Base-by-base conservation (phyloP, 2,888 invertebrate genomes). In the Isoperla grammatica region DNA sequence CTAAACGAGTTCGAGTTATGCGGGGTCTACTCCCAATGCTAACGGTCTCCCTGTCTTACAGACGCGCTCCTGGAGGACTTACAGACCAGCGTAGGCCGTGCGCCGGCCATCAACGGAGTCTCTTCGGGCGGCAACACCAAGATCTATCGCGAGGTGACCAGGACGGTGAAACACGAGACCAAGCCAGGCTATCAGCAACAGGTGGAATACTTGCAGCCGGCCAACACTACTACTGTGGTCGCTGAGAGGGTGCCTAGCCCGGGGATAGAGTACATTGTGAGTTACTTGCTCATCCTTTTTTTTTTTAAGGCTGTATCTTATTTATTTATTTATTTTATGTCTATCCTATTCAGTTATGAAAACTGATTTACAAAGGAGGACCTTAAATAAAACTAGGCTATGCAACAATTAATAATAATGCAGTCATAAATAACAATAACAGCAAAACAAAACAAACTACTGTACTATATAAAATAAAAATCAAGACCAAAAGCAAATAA, bases 1-100 rank as follows among this genome's bases (percentile, higher is more conserved):
- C n/a, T n/a, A n/a, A n/a, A n/a, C n/a, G n/a, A n/a, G n/a, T n/a
- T n/a, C n/a, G n/a, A n/a, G n/a, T n/a, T n/a, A n/a, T n/a, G n/a
- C n/a, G n/a, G n/a, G n/a, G n/a, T n/a, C n/a, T n/a, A n/a, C n/a
- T n/a, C n/a, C n/a, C n/a, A n/a, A n/a, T n/a, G n/a, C n/a, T n/a
- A n/a, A n/a, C n/a, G n/a, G n/a, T n/a, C n/a, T n/a, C n/a, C n/a
- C n/a, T n/a, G 29, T 48, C 2, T 61, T 62, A 6, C 68, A 72
- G 72, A 72, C 65, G 68, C 68, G 23, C 67, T 72, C 15, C 65
- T 72, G 57, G 71, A 72, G 50, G 72, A 72, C 60, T 64, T 72
- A 19, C 71, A 72, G 62, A 69, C 69, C 12, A 70, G 70, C 43
- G 71, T 72, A 45, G 12, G 17, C 19, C 63, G 69, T 2, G 42